Conservation (phyloP, 1,140 invertebrate genomes). For the Penaeus chinensis region DNA sequence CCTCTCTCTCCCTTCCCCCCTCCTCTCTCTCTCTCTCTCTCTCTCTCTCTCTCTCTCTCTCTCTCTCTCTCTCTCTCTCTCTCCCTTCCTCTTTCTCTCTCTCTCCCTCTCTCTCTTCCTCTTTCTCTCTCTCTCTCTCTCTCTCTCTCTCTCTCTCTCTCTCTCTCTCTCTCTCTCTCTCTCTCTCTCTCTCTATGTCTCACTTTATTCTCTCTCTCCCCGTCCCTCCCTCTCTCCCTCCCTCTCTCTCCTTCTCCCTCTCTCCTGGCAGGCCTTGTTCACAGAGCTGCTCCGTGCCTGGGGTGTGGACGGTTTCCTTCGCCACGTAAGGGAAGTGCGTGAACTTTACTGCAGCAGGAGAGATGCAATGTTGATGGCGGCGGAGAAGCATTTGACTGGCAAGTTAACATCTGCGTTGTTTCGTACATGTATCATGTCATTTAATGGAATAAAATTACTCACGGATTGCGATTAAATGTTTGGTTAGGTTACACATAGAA, state of each 20-base stretch:
- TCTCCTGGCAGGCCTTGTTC: conserved; percentile 78
- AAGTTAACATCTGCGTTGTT: background rate
- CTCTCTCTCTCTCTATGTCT: conserved; percentile 72
- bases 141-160: too few relatives aligned
- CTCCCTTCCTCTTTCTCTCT: too few relatives aligned
- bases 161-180: too few relatives aligned
- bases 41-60: too few relatives aligned
- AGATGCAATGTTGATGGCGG: conserved; percentile 74
- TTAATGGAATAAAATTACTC: background rate
- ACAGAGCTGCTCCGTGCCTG: conserved; percentile 74
- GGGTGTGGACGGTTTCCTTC: conserved; percentile 74
- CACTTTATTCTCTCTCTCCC: too few relatives aligned
- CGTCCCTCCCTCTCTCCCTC: too few relatives aligned
- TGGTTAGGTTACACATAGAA: too few relatives aligned
- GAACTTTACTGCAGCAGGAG: conserved; percentile 76
- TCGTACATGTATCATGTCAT: background rate
- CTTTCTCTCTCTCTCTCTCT: too few relatives aligned
- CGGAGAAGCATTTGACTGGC: conserved; percentile 73
- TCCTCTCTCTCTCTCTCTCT: too few relatives aligned
- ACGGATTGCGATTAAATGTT: background rate
- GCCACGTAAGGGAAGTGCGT: conserved; percentile 74
- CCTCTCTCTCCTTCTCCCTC: conserved; percentile 65
- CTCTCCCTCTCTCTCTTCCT: too few relatives aligned
- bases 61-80: too few relatives aligned
- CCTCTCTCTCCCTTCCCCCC: too few relatives aligned